Base-by-base conservation (phyloP, 2,113 vertebrate species). In the Trematomus loennbergii region DNA sequence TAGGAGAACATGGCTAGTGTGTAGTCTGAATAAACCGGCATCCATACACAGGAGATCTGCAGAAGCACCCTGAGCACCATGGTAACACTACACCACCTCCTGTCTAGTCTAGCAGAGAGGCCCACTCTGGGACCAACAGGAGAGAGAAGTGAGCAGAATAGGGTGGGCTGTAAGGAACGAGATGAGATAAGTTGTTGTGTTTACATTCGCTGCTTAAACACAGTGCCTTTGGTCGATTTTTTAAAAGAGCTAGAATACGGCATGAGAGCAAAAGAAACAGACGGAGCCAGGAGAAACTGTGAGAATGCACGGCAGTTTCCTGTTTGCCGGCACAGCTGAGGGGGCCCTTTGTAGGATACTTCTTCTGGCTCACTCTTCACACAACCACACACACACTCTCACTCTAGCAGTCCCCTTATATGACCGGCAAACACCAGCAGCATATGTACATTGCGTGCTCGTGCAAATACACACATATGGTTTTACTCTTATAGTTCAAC, bases 301-400 rank as follows among this genome's bases (percentile, higher is more conserved):
- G 77, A 92, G 87, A 88, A 87, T 80, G 76, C 77, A 67, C 81
- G 75, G 66, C 72, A 64, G 81, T 91, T 94, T 94, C 93, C 91
- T 93, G 93, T 91, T 89, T 87, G 89, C 83, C 83, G 69, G 78
- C 78, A 82, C 86, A 86, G 87, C 82, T 87, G 84, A 87, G 83
- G 87, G 83, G 87, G 79, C 87, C 87, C 68, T 85, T 52, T 88
- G 75, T 77, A 72, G 80, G 85, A 89, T 67, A 72, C 66, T 82
- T 89, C 67, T 63, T 58, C 81, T 81, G 67, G 78, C 79, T 76
- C 59, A 53, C 65, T 78, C 74, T 64, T 81, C 43, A 45, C 55
- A 40, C 45, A 22, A 9, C 58, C 60, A 52, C 52, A 50, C 53
- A 50, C 61, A 48, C 46, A 22, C 16, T 6, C 36, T 54, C 49